A percentile compares a stretch with the other conserved stretches of the same genome.
phyloP scores from a whole-genome alignment of 2,797 vertebrate species.

The Cyclura pinguis region DNA sequence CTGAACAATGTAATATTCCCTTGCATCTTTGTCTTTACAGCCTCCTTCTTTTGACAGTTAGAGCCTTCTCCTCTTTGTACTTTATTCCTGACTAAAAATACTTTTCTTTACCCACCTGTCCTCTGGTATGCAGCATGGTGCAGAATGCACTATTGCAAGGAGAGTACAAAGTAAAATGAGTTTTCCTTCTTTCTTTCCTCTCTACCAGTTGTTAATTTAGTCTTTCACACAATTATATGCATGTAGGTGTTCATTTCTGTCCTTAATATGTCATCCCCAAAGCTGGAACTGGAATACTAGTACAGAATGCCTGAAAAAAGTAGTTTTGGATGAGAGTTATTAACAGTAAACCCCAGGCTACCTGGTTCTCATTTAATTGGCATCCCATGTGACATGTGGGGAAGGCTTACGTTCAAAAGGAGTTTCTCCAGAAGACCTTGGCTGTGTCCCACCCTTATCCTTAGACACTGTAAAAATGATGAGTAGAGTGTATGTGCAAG shows the following conservation, averaged over 20 bases:
- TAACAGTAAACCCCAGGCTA: background rate
- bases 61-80: slow-evolving; percentile 7
- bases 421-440: background rate
- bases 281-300: background rate
- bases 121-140: background rate
- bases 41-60: slow-evolving; percentile 28
- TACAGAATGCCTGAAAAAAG: background rate
- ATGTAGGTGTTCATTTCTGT: slow-evolving; percentile 24
- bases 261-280: slow-evolving; percentile 33
- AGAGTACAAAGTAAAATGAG: background rate
- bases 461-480: background rate
- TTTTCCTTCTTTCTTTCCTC: slow-evolving; percentile 27
- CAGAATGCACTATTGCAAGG: background rate
- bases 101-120: background rate
- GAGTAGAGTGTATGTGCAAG: background rate
- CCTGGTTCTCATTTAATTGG: background rate
- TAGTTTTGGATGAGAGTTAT: background rate
- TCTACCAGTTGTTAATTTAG: slow-evolving; percentile 22
- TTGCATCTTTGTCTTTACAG: slow-evolving; percentile 46
- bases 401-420: slow-evolving; percentile 11
- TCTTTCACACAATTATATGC: background rate
- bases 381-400: background rate
- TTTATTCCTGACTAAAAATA: slow-evolving; percentile 48
- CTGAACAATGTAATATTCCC: slow-evolving; percentile 31
- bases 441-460: background rate